Percentiles rank a stretch among this genome's conserved stretches.
phyloP scores from a whole-genome alignment of 2,888 invertebrate species.

The Eupithecia insigniata region DNA sequence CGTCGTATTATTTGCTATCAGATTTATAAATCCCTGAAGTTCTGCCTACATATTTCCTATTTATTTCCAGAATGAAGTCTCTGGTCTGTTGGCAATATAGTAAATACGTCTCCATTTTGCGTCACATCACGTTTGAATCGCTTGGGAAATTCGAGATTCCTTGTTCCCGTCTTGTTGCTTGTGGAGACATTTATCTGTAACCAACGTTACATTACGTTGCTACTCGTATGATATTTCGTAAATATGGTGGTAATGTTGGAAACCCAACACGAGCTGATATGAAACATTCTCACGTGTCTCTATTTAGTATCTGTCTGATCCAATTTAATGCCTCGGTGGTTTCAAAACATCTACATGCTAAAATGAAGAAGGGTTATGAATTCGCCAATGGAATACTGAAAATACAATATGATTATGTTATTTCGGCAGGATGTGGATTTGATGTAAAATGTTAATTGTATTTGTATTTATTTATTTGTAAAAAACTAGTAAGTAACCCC shows the following conservation, averaged over 20 bases:
- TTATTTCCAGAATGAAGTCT: constrained; percentile 45
- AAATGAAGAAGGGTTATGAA: constrained; percentile 27
- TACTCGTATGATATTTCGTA: neutral
- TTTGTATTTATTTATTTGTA: too few species aligned
- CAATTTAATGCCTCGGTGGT: constrained; percentile 40
- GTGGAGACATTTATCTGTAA: constrained; percentile 55
- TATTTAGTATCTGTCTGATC: constrained; percentile 41
- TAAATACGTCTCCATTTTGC: constrained; percentile 54
- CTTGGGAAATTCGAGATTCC: constrained; percentile 63
- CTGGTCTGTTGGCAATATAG: constrained; percentile 51
- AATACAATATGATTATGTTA: constrained; percentile 17
- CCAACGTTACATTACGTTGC: neutral
- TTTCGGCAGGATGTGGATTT: neutral
- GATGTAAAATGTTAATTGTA: constrained; percentile 1
- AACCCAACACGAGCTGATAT: constrained; percentile 37
- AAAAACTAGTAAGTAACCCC: too few species aligned
- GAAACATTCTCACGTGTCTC: constrained; percentile 33
- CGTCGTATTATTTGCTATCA: constrained; percentile 43
- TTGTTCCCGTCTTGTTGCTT: constrained; percentile 50
- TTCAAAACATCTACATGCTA: constrained; percentile 33
- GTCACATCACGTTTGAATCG: constrained; percentile 53
- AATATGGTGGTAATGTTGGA: constrained; percentile 20
- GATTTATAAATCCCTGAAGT: constrained; percentile 52
- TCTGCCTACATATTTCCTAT: constrained; percentile 42
- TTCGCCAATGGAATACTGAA: constrained; percentile 14